Evolutionary conservation across 2,797 vertebrate genomes (phyloP).

Genomic region (Lacerta bilineata): DNA sequence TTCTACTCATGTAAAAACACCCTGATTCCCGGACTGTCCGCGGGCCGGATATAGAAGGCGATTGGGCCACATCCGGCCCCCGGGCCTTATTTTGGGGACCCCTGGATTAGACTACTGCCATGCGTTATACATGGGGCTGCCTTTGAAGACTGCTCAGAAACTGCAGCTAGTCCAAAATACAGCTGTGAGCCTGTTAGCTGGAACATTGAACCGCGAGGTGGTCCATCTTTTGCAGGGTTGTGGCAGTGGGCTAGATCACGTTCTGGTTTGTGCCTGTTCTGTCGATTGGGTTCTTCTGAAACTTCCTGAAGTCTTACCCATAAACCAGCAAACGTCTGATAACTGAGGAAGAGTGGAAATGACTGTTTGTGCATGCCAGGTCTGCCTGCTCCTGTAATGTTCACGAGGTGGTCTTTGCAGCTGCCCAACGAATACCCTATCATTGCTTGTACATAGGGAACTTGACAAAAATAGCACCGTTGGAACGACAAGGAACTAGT

Average conservation of each 20-base stretch:
- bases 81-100: too few species aligned
- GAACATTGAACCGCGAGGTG: too few species aligned
- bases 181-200: too few species aligned
- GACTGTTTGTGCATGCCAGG: neutral
- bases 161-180: neutral
- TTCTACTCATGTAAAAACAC: too few species aligned
- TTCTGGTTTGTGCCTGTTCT: neutral
- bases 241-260: neutral
- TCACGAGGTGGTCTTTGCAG: neutral
- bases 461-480: neutral
- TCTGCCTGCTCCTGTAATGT: neutral
- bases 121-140: neutral
- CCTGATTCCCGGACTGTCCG: too few species aligned
- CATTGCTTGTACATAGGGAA: too few species aligned
- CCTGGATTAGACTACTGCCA: too few species aligned
- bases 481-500: neutral
- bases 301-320: neutral
- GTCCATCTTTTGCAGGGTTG: neutral
- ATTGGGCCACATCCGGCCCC: too few species aligned
- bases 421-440: too few species aligned
- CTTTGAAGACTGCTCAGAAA: neutral
- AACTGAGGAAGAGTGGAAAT: neutral
- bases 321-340: neutral
- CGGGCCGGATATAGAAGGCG: too few species aligned
- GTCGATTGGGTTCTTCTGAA: neutral